Evolutionary conservation across 2,113 vertebrate species (phyloP), one percentile per base, ranked within the genome.

Genomic region (Glaucidium brasilianum): DNA sequence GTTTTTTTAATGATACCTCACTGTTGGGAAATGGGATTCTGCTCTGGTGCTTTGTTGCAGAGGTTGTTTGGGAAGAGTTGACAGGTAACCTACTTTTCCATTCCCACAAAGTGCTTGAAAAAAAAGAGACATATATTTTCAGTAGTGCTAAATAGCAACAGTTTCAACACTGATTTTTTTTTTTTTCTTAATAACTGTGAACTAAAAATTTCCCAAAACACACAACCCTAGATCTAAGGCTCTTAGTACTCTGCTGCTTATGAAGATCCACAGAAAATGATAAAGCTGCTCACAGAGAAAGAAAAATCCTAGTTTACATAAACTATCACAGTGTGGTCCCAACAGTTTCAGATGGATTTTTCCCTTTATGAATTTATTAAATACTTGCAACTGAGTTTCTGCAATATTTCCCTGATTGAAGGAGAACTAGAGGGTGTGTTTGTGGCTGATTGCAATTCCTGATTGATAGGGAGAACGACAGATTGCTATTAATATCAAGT

Each of bases 401-500:
- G 41, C 37, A 39, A 45, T 87, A 43, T 95, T 94, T 94, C 39
- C 37, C 79, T 95, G 92, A 94, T 95, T 96, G 96, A 96, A 96
- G 92, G 95, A 93, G 96, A 96, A 59, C 59, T 96, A 90, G 88
- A 97, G 92, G 96, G 71, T 96, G 90, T 96, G 95, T 95, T 93
- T 90, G 85, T 88, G 60, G 37, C 64, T 97, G 96, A 97, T 96
- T 96, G 75, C 85, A 93, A 69, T 68, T 94, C 89, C 76, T 94
- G 92, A 95, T 79, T 96, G 95, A 96, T 90, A 96, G 74, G 15
- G 79, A 83, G 79, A 93, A 67, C 0, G 67, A 84, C 85, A 96
- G 69, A 58, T 88, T 95, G 85, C 88, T 94, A 94, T 96, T 93
- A 97, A 96, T 96, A 95, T 90, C 71, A 90, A 86, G 72, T 86